These are phyloP conservation scores for Anser brachyrhynchus DNA, from an alignment of 2,113 vertebrate species.

Conservation along the genomic window DNA sequence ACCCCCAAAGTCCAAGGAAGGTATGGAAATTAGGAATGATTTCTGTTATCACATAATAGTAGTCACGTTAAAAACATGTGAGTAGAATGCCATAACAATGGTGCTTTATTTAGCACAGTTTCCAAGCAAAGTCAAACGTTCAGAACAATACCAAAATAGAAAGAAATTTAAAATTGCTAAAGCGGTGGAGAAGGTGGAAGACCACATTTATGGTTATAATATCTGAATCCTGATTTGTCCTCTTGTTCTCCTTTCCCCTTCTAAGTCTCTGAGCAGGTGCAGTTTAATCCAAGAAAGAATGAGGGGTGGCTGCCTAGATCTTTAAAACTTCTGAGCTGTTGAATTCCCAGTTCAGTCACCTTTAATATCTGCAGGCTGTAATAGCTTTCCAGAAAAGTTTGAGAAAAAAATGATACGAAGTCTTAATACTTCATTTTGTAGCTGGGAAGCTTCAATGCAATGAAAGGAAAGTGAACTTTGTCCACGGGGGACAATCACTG, in stretches of 20 bases:
- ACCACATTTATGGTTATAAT: not conserved
- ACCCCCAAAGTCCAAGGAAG: not conserved
- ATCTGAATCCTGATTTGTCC: not conserved
- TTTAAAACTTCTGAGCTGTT: not conserved
- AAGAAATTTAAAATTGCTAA: not conserved
- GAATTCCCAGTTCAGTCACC: not conserved
- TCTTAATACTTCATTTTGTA: not conserved
- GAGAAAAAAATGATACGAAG: not conserved
- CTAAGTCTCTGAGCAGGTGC: not conserved
- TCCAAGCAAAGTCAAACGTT: not conserved
- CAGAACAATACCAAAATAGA: not conserved
- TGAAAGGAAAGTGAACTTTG: not conserved
- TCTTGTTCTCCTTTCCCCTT: not conserved
- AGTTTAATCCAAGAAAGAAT: not conserved
- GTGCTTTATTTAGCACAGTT: not conserved
- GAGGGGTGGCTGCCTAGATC: not conserved
- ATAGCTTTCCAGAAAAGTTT: not conserved
- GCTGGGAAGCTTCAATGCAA: not conserved
- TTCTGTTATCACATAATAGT: not conserved
- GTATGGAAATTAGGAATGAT: not conserved
- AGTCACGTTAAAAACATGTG: not conserved
- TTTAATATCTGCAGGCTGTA: not conserved
- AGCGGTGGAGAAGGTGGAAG: not conserved
- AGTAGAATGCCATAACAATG: not conserved
- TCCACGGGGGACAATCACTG: not conserved